Percentiles rank a stretch among this genome's conserved stretches.
These are phyloP conservation scores for Carollia perspicillata DNA, from an alignment of 2,113 vertebrate genomes.

Conservation along the genomic window DNA sequence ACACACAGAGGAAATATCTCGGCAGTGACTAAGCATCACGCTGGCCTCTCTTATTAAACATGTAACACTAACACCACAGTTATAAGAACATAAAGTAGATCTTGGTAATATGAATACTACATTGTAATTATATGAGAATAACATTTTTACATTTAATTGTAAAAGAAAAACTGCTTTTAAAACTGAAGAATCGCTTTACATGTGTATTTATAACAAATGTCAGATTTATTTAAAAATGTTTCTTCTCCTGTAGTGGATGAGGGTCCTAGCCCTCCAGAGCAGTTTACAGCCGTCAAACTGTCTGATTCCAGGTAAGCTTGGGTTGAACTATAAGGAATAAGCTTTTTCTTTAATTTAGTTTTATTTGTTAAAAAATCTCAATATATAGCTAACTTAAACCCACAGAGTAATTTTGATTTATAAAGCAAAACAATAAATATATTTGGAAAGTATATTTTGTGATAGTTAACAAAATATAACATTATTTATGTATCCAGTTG, in stretches of 20 bases:
- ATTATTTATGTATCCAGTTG: not conserved
- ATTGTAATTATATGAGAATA: not conserved
- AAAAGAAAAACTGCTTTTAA: not conserved
- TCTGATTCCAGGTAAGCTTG: constrained; percentile 91
- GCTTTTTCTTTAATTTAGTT: not conserved
- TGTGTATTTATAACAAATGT: not conserved
- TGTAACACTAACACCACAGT: not conserved
- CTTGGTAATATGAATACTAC: not conserved
- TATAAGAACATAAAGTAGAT: not conserved
- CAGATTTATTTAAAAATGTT: not conserved
- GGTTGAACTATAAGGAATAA: not conserved
- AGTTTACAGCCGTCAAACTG: constrained; percentile 95
- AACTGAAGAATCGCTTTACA: not conserved
- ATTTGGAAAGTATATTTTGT: constrained; percentile 32
- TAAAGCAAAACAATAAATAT: not conserved
- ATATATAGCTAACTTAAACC: not conserved
- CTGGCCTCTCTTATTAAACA: not conserved
- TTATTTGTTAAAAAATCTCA: not conserved
- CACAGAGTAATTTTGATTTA: not conserved
- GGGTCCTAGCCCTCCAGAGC: constrained; percentile 95
- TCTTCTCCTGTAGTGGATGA: constrained; percentile 86
- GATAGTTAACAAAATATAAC: not conserved
- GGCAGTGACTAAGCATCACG: not conserved
- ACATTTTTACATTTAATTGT: not conserved
- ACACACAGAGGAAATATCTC: not conserved